Evolutionary conservation across 2,113 vertebrate genomes (phyloP), one percentile per base, ranked within the genome.

Genomic region (Lontra canadensis): DNA sequence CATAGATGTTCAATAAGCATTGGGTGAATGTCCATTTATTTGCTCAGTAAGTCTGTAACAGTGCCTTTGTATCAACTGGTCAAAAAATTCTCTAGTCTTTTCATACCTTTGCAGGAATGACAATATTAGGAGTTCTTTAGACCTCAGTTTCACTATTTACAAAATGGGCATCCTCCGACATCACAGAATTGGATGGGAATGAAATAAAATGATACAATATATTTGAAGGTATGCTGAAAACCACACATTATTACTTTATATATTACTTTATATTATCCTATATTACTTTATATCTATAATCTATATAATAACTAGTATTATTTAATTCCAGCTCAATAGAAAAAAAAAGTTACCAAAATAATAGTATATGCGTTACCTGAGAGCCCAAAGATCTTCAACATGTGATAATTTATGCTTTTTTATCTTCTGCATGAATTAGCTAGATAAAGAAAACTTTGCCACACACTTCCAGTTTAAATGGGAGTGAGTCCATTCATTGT

Each of bases 141-240:
- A 84, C 4, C 42, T 88, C 44, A 34, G 15, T 71, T 92, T 84
- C 49, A 55, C 36, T 52, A 49, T 31, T 47, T 78, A 23, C 47
- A 39, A 89, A 89, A 92, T 65, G 71, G 34, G 59, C 59, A 57
- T 69, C 73, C 13, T 44, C 8, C 0, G 13, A 79, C 44, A 47
- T 94, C 88, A 83, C 6, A 59, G 39, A 96, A 92, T 31, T 39
- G 21, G 15, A 47, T 25, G 31, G 7, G 57, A 36, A 95, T 57
- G 52, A 96, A 49, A 87, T 69, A 55, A 85, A 95, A 52, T 61
- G 29, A 79, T 69, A 93, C 25, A 61, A 44, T 63, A 71, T 55
- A 69, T 90, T 44, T 74, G 44, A 93, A 97, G 61, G 61, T 39
- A 86, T 49, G 26, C 44, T 59, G 34, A 95, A 94, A 93, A 85